Evolutionary conservation across 1,140 invertebrate species (phyloP).

Genomic region (Ectropis grisescens): DNA sequence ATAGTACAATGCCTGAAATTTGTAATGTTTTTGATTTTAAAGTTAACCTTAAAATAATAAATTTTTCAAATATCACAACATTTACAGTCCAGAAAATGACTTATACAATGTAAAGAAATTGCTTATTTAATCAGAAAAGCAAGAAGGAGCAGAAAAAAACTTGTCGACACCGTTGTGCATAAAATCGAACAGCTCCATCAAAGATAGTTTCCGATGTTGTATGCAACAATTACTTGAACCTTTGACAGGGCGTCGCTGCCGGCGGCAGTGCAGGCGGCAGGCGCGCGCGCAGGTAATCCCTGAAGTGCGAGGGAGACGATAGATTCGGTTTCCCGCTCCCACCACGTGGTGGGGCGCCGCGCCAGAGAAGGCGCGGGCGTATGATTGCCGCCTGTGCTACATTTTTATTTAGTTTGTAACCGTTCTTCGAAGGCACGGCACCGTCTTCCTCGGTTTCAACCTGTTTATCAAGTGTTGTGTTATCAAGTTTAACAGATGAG

Average conservation of each 20-base stretch:
- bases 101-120: neutral
- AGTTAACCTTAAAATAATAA: no score
- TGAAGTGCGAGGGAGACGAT: slow-evolving; percentile 21
- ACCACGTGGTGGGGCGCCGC: slow-evolving; percentile 52
- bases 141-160: neutral
- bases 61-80: neutral
- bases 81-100: neutral
- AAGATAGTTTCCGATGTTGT: slow-evolving; percentile 21
- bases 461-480: slow-evolving; percentile 42
- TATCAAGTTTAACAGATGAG: slow-evolving; percentile 58
- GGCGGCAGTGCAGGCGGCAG: slow-evolving; percentile 24
- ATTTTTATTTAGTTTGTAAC: slow-evolving; percentile 68
- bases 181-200: slow-evolving; percentile 10
- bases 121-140: neutral
- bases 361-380: slow-evolving; percentile 43
- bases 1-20: no score
- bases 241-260: slow-evolving; percentile 59
- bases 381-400: slow-evolving; percentile 51
- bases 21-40: no score
- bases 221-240: slow-evolving; percentile 53
- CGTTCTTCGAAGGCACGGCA: slow-evolving; percentile 26
- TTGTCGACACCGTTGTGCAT: slow-evolving; percentile 5
- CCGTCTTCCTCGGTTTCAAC: slow-evolving; percentile 1
- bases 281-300: slow-evolving; percentile 59
- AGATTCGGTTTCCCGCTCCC: slow-evolving; percentile 30